A percentile compares a stretch with the other conserved stretches of the same genome.
Conservation (phyloP, 2,113 vertebrate genomes). For the Polypterus bichir region DNA sequence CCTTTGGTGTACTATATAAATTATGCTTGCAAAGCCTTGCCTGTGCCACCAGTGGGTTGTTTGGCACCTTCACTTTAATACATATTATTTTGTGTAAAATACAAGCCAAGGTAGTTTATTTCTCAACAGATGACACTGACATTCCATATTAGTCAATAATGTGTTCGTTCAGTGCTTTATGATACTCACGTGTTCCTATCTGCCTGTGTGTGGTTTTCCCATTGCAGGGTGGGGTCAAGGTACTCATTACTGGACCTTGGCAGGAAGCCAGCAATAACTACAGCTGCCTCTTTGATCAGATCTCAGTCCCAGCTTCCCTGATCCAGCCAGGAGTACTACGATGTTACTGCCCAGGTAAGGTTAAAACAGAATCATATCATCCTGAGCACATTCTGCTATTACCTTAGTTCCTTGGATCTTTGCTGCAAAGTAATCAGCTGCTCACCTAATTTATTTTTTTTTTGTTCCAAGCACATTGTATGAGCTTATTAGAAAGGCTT, state of each 20-base stretch:
- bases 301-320: conserved; percentile 90
- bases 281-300: conserved; percentile 96
- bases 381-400: neutral
- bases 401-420: neutral
- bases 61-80: neutral
- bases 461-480: no score
- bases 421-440: no score
- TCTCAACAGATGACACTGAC: no score
- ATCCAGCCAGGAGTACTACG: conserved; percentile 94
- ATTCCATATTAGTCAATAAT: no score
- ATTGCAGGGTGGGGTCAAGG: conserved; percentile 87
- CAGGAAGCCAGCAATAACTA: conserved; percentile 94
- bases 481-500: no score
- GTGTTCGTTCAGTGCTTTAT: no score
- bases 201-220: conserved; percentile 9
- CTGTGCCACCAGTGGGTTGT: neutral
- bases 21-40: neutral
- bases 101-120: no score
- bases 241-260: conserved; percentile 95
- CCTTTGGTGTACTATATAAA: no score
- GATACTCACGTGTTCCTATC: neutral
- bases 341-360: conserved; percentile 89
- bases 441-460: no score
- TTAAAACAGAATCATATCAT: neutral
- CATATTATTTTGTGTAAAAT: no score